Evolutionary conservation across 1,140 invertebrate species (phyloP), one percentile per base, ranked within the genome.

Genomic region (Eulimnadia texana): DNA sequence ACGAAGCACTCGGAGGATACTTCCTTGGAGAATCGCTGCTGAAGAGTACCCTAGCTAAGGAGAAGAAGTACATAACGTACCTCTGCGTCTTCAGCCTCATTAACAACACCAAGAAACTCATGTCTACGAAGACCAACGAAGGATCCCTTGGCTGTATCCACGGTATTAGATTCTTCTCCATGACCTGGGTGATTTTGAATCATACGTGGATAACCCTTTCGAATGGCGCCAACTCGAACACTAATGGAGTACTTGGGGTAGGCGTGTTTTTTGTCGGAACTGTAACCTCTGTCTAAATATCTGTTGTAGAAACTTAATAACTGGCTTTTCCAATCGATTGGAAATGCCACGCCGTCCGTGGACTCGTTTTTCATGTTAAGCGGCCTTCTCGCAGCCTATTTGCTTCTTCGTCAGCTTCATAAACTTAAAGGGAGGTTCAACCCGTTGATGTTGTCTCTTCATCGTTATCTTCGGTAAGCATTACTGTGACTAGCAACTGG

Each of bases 151-250:
- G 85, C 54, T 85, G 83, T 6, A 80, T 92, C 33, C 88, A 92
- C 66, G 88, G 89, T 1, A 73, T 93, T 0, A 77, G 87, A 3
- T 84, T 86, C 0, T 79, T 93, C 47, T 90, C 88, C 65, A 93
- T 93, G 88, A 82, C 82, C 6, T 94, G 92, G 92, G 88, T 95
- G 0, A 88, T 96, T 51, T 78, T 93, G 1, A 91, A 90, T 0
- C 91, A 96, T 71, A 88, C 88, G 0, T 92, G 83, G 74, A 87
- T 87, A 69, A 80, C 85, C 55, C 82, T 82, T 1, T 42, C 49
- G n/a, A 22, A 47, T 52, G 29, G 59, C 11, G 28, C 20, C 20
- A 54, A 63, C 19, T n/a, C 50, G 57, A 58, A 61, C 58, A 23
- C 23, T 3, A 29, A 11, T 22, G 16, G 10, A 11, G 27, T 54